A percentile compares a stretch with the other conserved stretches of the same genome.
Conservation (phyloP, 2,797 vertebrate species). For the Petrocephalus schoutedeni region DNA sequence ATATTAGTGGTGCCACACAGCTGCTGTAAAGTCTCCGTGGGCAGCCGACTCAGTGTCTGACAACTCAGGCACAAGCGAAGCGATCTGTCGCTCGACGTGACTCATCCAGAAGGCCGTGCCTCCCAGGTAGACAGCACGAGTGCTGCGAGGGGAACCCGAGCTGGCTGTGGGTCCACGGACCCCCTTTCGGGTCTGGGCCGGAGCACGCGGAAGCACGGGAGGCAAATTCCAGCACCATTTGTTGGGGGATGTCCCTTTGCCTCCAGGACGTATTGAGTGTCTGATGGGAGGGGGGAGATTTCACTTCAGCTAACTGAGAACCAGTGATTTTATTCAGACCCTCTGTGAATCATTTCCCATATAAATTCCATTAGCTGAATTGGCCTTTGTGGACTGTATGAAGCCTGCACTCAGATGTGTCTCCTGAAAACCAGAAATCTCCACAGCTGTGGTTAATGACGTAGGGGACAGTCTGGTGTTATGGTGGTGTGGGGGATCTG, state of each 20-base stretch:
- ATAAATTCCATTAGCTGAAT: not conserved
- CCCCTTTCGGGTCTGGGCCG: not conserved
- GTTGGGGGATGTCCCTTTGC: not conserved
- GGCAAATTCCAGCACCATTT: not conserved
- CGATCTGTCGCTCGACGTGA: not conserved
- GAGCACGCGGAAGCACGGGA: not conserved
- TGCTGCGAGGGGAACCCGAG: not conserved
- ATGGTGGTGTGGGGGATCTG: not conserved
- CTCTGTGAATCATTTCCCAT: not conserved
- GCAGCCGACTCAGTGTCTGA: conserved; percentile 28
- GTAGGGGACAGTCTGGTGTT: not conserved
- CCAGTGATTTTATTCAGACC: not conserved
- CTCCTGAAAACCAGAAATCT: not conserved
- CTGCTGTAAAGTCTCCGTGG: not conserved
- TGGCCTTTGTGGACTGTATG: not conserved
- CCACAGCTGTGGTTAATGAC: not conserved
- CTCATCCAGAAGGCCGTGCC: not conserved
- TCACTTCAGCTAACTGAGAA: not conserved
- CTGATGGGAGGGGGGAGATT: not conserved
- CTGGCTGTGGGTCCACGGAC: not conserved
- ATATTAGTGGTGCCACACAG: not conserved
- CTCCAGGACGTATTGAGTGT: not conserved
- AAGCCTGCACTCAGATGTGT: not conserved
- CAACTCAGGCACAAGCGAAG: not conserved
- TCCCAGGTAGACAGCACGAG: not conserved